Evolutionary conservation across 2,888 invertebrate species (phyloP).

Genomic region (Mimumesa dahlbomi): DNA sequence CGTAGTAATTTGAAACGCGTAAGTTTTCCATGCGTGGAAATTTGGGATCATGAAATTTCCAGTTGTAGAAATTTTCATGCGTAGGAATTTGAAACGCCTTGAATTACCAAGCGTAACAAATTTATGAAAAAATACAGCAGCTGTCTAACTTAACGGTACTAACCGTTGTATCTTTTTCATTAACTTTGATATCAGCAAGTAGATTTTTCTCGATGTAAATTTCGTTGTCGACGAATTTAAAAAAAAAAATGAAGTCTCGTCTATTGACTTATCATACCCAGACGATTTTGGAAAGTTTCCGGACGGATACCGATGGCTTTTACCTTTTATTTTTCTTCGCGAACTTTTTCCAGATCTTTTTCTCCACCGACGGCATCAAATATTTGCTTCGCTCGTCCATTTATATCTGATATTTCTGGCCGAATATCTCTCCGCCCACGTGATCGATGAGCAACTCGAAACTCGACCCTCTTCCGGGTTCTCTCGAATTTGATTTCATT

Average conservation of each 20-base stretch:
- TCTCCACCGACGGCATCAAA: constrained; percentile 1
- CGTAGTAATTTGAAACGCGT: no score
- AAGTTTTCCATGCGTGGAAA: no score
- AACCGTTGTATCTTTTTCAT: no score
- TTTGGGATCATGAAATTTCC: no score
- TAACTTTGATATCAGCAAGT: no score
- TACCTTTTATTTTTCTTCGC: neutral
- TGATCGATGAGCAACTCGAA: constrained; percentile 8
- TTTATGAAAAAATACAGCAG: no score
- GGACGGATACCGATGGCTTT: neutral
- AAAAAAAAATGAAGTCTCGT: neutral
- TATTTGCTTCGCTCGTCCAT: constrained; percentile 17
- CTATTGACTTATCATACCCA: neutral
- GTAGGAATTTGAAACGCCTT: no score
- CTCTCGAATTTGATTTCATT: no score
- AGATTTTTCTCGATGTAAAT: neutral
- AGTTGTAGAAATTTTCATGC: no score
- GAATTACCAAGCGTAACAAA: no score
- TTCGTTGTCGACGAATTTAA: no score
- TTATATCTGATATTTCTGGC: constrained; percentile 18
- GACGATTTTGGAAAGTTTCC: neutral
- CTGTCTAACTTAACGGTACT: no score
- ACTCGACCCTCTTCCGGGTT: neutral
- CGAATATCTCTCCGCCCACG: neutral
- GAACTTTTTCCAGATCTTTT: neutral